phyloP scores from a whole-genome alignment of 1,140 invertebrate species.

The Solen grandis region DNA sequence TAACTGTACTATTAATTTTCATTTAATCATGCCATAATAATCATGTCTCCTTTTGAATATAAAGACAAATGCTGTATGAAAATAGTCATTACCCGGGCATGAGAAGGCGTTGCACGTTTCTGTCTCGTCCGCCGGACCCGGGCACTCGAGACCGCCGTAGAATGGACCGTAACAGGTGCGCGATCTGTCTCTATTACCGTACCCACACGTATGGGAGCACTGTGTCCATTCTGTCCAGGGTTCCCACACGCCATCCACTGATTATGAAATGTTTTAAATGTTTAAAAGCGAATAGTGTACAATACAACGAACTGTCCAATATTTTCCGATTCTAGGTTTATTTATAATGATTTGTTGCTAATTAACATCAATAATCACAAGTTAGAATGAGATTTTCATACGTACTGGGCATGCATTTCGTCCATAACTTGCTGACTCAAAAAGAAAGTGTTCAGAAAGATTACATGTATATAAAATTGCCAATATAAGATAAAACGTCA shows the following conservation, averaged over 20 bases:
- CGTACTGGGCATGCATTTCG: no score
- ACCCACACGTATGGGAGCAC: constrained; percentile 71
- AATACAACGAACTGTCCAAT: no score
- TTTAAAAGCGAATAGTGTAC: no score
- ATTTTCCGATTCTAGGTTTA: no score
- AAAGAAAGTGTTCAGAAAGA: no score
- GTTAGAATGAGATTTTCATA: no score
- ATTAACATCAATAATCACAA: no score
- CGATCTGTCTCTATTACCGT: constrained; percentile 60
- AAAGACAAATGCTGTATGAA: background rate
- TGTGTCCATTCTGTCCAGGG: constrained; percentile 60
- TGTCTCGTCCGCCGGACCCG: constrained; percentile 52
- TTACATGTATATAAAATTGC: no score
- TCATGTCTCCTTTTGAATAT: background rate
- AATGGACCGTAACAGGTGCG: constrained; percentile 63
- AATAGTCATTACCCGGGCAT: constrained; percentile 70
- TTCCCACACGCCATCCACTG: constrained; percentile 68
- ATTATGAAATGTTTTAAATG: no score
- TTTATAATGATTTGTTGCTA: no score
- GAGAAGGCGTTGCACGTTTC: constrained; percentile 64
- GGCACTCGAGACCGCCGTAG: constrained; percentile 69
- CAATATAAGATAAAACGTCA: no score
- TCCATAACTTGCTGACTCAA: no score
- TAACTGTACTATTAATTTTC: background rate
- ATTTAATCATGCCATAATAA: background rate